phyloP scores from a whole-genome alignment of 2,888 invertebrate species.

The Dioctria linearis region DNA sequence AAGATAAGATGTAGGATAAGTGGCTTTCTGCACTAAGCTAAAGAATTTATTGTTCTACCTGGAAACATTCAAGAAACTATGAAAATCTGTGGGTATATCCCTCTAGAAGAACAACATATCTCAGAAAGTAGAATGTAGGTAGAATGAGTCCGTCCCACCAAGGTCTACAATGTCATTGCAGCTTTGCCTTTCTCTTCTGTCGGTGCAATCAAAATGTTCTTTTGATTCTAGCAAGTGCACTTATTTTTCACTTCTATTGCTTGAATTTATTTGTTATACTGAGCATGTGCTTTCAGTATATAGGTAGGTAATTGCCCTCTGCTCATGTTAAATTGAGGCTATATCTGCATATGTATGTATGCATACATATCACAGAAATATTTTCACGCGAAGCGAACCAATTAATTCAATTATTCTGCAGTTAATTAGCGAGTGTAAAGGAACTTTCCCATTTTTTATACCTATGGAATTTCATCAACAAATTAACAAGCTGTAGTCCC shows the following conservation, averaged over 20 bases:
- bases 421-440: not conserved
- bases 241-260: not conserved
- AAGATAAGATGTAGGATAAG: not conserved
- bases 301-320: not conserved
- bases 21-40: not conserved
- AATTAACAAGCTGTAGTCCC: no score
- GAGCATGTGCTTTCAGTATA: no score
- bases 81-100: not conserved
- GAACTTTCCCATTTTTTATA: not conserved
- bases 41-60: slow-evolving; percentile 13
- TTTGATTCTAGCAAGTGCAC: no score
- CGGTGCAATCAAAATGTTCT: no score
- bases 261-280: not conserved
- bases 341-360: not conserved
- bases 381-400: not conserved
- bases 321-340: not conserved
- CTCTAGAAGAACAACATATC: not conserved
- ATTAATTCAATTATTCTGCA: not conserved
- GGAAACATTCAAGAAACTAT: slow-evolving; percentile 1
- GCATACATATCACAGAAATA: not conserved
- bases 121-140: not conserved
- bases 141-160: no score
- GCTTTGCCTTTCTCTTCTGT: not conserved
- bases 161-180: no score
- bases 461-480: no score